Percentiles rank a stretch among this genome's conserved stretches.
Evolutionary conservation across 2,888 invertebrate species (phyloP).

Genomic region (Drosophila incognita): DNA sequence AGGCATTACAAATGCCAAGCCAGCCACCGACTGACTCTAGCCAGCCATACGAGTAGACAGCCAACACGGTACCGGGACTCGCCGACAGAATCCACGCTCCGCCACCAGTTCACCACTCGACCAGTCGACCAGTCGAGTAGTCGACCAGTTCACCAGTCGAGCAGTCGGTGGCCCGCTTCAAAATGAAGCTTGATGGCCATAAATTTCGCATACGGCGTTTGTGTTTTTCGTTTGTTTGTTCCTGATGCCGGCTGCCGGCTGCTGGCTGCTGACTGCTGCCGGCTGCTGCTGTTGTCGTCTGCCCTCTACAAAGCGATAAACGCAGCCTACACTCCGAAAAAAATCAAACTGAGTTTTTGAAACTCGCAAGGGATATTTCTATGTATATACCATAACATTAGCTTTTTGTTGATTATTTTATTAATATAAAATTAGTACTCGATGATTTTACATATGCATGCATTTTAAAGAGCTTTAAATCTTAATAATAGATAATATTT

Average conservation of each 20-base stretch:
- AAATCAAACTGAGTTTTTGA: neutral
- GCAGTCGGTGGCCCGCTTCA: constrained; percentile 74
- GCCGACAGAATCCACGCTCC: constrained; percentile 34
- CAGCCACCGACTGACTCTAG: constrained; percentile 64
- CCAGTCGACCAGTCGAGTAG: constrained; percentile 28
- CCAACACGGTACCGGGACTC: constrained; percentile 18
- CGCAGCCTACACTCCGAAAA: constrained; percentile 31
- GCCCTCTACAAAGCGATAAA: constrained; percentile 63
- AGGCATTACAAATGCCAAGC: constrained; percentile 82
- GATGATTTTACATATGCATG: neutral
- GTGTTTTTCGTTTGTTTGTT: constrained; percentile 46
- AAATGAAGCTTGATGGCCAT: constrained; percentile 83
- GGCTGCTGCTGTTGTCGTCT: constrained; percentile 41
- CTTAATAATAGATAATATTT: no score
- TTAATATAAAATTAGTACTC: neutral
- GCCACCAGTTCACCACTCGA: constrained; percentile 20
- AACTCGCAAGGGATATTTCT: no score
- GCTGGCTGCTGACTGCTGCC: constrained; percentile 13
- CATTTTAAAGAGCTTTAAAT: no score
- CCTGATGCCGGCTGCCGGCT: constrained; percentile 38
- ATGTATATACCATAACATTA: no score
- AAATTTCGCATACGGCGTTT: constrained; percentile 79
- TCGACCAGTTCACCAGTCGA: constrained; percentile 1
- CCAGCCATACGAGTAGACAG: constrained; percentile 5
- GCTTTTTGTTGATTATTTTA: neutral